Evolutionary conservation across 2,888 invertebrate species (phyloP).

Genomic region (Thereva nobilitata): DNA sequence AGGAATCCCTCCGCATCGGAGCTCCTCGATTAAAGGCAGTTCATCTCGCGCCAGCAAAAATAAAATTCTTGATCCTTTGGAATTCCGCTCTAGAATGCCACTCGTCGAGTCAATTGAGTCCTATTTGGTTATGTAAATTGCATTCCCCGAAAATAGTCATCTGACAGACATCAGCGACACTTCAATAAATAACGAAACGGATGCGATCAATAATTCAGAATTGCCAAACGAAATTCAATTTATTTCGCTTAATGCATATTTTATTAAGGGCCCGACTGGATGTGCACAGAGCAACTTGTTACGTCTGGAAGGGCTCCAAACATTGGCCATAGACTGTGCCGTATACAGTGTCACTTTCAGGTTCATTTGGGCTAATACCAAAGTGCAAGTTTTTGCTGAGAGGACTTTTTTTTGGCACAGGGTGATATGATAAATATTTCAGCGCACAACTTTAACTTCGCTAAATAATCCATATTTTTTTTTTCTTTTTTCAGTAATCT

Average conservation of each 20-base stretch:
- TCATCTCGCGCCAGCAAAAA: too few species aligned
- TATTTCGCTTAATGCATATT: slow-evolving; percentile 26
- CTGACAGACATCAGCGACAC: background rate
- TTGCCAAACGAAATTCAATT: slow-evolving; percentile 20
- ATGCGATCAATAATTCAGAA: slow-evolving; percentile 23
- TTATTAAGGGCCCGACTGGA: background rate
- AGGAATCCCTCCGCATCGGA: too few species aligned
- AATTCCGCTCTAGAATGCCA: too few species aligned
- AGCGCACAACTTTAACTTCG: background rate
- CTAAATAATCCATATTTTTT: slow-evolving; percentile 10
- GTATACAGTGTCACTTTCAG: too few species aligned
- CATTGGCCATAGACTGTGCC: too few species aligned
- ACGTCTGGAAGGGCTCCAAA: background rate
- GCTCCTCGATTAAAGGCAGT: too few species aligned
- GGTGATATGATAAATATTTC: background rate
- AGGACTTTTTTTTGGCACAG: slow-evolving; percentile 16
- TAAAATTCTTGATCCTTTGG: too few species aligned
- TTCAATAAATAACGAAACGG: slow-evolving; percentile 6
- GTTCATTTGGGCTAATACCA: too few species aligned
- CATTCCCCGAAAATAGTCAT: background rate
- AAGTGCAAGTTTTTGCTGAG: too few species aligned
- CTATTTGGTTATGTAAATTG: slow-evolving; percentile 19
- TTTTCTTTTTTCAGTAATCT: slow-evolving; percentile 65
- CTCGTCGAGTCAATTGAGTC: too few species aligned
- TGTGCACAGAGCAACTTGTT: background rate